These are phyloP conservation scores for Lutjanus erythropterus DNA, from an alignment of 2,113 vertebrate species.

Conservation along the genomic window DNA sequence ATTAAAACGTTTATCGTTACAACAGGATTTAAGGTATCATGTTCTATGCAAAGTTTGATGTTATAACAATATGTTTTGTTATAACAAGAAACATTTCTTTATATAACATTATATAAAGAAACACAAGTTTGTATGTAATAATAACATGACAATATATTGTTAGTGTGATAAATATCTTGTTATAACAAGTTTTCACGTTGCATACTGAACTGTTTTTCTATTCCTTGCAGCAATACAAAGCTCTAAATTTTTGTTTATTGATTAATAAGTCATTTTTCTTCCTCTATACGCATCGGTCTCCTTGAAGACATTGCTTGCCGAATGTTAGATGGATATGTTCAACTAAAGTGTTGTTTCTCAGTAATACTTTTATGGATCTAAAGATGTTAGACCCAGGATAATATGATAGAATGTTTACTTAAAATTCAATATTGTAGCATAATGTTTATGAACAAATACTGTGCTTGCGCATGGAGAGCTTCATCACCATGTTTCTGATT, in stretches of 20 bases:
- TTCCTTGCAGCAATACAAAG: too few species aligned
- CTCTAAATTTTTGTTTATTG: neutral
- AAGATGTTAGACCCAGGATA: neutral
- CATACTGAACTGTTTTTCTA: too few species aligned
- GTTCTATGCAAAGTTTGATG: too few species aligned
- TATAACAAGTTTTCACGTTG: too few species aligned
- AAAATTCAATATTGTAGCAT: neutral
- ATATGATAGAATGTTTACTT: neutral
- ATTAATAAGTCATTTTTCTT: neutral
- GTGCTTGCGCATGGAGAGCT: neutral
- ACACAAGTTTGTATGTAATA: too few species aligned
- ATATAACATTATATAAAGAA: too few species aligned
- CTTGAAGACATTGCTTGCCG: neutral
- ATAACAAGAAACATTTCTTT: too few species aligned
- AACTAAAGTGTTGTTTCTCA: neutral
- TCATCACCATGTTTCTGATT: neutral
- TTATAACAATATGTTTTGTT: too few species aligned
- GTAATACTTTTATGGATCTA: neutral
- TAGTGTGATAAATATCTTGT: too few species aligned
- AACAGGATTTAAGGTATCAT: too few species aligned
- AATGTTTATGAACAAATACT: neutral
- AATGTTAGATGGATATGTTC: slow-evolving; percentile 2
- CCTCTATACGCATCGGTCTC: neutral
- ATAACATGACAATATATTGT: too few species aligned
- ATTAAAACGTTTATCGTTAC: too few species aligned